Percentiles rank a stretch among this genome's conserved stretches.
These are phyloP conservation scores for Malacoctenus gilli DNA, from an alignment of 2,797 vertebrate species.

Conservation along the genomic window DNA sequence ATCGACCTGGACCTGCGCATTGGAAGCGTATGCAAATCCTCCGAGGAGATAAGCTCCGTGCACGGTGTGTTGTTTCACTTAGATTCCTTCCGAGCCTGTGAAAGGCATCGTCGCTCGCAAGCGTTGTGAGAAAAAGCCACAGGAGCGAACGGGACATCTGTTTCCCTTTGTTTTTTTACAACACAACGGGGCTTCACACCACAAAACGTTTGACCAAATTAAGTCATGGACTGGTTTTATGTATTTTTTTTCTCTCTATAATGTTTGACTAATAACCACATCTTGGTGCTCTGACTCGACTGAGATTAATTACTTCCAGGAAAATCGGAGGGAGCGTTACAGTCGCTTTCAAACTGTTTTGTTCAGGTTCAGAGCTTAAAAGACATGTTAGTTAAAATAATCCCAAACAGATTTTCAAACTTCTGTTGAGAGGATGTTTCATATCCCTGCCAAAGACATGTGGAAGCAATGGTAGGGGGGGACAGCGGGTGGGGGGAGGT, in stretches of 20 bases:
- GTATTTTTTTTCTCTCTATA: conserved; percentile 13
- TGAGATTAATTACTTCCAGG: conserved; percentile 30
- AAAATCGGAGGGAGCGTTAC: conserved; percentile 18
- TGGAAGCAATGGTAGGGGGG: conserved; percentile 19
- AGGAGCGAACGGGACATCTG: conserved; percentile 8
- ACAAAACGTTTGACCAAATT: conserved; percentile 5
- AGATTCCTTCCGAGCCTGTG: conserved; percentile 29
- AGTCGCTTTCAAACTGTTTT: conserved; percentile 18
- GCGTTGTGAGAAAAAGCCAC: conserved; percentile 39
- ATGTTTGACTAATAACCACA: conserved; percentile 13
- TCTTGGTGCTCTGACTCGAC: conserved; percentile 19
- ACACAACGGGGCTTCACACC: neutral
- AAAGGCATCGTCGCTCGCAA: conserved; percentile 46
- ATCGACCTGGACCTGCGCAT: conserved; percentile 13
- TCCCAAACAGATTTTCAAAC: conserved; percentile 22
- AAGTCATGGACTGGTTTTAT: conserved; percentile 2
- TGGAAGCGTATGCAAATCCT: conserved; percentile 24
- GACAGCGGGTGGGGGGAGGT: no score
- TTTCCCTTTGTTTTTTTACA: conserved; percentile 3
- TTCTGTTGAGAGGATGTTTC: conserved; percentile 10
- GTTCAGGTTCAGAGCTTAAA: conserved; percentile 24
- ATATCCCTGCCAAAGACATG: conserved; percentile 22
- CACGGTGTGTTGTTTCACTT: conserved; percentile 31
- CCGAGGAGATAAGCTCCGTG: conserved; percentile 9
- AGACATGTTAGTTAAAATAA: conserved; percentile 28